Evolutionary conservation across 2,113 vertebrate genomes (phyloP).

Genomic region (Oophaga pumilio): DNA sequence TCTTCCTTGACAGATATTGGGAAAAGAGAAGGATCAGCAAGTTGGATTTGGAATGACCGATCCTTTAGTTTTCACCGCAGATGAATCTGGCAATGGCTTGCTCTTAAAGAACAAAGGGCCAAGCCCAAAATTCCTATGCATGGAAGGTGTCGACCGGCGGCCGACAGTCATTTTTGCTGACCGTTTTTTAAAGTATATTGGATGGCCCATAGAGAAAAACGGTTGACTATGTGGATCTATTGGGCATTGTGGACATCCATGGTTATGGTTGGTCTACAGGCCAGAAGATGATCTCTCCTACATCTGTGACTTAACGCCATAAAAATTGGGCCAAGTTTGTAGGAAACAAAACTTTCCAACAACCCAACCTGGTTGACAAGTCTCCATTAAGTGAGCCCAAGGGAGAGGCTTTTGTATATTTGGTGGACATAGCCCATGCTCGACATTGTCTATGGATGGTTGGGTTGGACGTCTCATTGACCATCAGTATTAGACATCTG

Average conservation of each 20-base stretch:
- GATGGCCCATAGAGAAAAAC: too few species aligned
- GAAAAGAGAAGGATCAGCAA: too few species aligned
- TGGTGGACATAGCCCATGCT: neutral
- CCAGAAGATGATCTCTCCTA: neutral
- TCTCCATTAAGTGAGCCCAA: neutral
- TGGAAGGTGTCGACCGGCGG: too few species aligned
- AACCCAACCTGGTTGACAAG: neutral
- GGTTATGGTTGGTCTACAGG: neutral
- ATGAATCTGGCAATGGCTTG: too few species aligned
- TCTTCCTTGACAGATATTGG: too few species aligned
- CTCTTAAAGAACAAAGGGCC: too few species aligned
- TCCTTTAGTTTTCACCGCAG: too few species aligned
- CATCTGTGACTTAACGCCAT: neutral
- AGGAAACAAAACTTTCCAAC: neutral
- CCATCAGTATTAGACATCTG: neutral
- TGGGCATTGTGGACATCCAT: neutral
- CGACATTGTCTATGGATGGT: neutral
- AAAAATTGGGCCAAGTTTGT: neutral
- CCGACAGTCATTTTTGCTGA: too few species aligned
- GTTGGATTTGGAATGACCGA: too few species aligned
- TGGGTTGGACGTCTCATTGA: neutral
- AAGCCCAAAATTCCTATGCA: too few species aligned
- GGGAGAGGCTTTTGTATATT: neutral
- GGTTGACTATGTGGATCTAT: neutral
- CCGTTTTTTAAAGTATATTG: too few species aligned